phyloP scores from a whole-genome alignment of 2,113 vertebrate species.

The Mesoclemmys tuberculata region DNA sequence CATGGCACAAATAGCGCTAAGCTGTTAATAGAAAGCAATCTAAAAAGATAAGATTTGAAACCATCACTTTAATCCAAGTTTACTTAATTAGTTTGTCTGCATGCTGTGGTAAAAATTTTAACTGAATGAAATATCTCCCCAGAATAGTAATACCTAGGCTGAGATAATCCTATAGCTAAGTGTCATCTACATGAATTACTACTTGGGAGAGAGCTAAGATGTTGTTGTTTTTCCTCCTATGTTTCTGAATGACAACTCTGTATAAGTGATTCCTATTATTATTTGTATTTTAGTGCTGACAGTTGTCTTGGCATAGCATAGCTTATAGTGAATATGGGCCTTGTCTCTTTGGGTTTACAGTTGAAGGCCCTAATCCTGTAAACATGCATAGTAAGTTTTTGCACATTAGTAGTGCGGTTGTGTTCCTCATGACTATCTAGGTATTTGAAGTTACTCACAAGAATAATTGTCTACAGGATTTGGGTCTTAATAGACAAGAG shows the following conservation, averaged over 20 bases:
- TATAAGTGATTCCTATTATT: slow-evolving; percentile 10
- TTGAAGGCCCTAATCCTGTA: slow-evolving; percentile 15
- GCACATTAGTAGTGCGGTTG: not conserved
- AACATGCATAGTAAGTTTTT: not conserved
- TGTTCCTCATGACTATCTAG: not conserved
- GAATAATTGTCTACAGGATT: not conserved
- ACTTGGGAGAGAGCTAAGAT: not conserved
- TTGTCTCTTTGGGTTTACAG: not conserved
- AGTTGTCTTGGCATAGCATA: not conserved
- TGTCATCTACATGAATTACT: not conserved
- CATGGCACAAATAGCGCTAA: slow-evolving; percentile 68
- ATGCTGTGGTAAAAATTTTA: slow-evolving; percentile 58
- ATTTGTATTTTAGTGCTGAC: not conserved
- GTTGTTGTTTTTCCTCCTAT: slow-evolving; percentile 22
- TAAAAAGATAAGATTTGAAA: slow-evolving; percentile 36
- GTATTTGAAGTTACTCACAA: not conserved
- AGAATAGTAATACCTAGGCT: not conserved
- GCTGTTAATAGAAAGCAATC: slow-evolving; percentile 49
- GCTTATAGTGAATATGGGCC: not conserved
- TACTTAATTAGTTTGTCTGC: slow-evolving; percentile 29
- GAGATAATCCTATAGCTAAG: not conserved
- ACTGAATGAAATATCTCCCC: slow-evolving; percentile 16
- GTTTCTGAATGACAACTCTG: not conserved
- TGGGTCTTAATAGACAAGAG: not conserved
- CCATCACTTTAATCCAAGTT: slow-evolving; percentile 11